phyloP scores from a whole-genome alignment of 1,140 invertebrate species.

The Megalopta genalis region DNA sequence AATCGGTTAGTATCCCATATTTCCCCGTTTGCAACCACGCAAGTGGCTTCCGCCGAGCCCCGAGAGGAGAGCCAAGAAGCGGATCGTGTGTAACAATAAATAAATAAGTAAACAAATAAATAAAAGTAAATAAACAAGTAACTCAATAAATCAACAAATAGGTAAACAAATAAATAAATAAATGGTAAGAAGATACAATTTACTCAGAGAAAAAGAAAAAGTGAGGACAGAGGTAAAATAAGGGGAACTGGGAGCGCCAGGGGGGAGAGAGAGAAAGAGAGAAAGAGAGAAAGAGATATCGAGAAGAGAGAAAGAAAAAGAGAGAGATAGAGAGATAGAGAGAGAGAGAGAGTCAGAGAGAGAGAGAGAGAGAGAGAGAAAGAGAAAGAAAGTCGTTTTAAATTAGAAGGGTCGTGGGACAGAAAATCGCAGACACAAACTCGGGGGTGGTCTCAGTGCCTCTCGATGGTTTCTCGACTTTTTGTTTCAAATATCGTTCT shows the following conservation, averaged over 20 bases:
- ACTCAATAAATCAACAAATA: not conserved
- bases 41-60: conserved; percentile 80
- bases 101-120: conserved; percentile 28
- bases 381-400: conserved; percentile 16
- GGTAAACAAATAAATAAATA: not conserved
- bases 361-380: not conserved
- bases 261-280: not conserved
- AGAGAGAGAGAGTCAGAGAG: not conserved
- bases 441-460: not conserved
- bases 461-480: not conserved
- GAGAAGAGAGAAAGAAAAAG: not conserved
- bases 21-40: conserved; percentile 72
- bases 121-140: not conserved
- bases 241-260: conserved; percentile 29
- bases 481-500: too few relatives aligned
- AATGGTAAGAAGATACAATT: not conserved
- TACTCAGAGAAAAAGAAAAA: conserved; percentile 40
- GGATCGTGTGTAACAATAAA: conserved; percentile 58
- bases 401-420: not conserved
- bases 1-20: conserved; percentile 64
- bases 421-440: conserved; percentile 12
- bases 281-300: not conserved
- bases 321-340: conserved; percentile 6
- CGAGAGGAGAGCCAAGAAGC: conserved; percentile 80
- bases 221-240: conserved; percentile 47